Conservation (phyloP, 1,140 invertebrate species). For the Musca domestica region DNA sequence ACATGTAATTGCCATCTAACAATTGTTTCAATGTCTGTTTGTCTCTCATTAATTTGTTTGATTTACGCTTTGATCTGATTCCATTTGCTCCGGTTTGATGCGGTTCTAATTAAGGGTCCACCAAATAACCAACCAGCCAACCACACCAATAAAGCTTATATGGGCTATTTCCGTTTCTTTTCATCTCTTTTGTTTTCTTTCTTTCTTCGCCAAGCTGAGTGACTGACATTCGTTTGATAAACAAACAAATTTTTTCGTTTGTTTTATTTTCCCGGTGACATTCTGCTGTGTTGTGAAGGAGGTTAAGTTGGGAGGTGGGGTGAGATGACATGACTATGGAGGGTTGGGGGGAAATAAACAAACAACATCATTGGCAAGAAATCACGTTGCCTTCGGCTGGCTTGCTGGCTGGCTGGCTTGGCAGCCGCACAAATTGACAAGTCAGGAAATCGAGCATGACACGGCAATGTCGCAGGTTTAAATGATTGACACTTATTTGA, state of each 20-base stretch:
- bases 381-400: background rate
- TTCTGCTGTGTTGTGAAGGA: background rate
- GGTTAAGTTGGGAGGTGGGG: too few relatives aligned
- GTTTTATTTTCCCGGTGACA: background rate
- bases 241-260: background rate
- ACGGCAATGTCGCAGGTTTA: slow-evolving; percentile 13
- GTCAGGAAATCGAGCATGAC: slow-evolving; percentile 25
- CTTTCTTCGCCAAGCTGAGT: background rate
- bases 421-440: slow-evolving; percentile 18
- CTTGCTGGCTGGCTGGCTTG: background rate
- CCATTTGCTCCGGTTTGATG: background rate
- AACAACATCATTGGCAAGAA: slow-evolving; percentile 10
- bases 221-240: background rate
- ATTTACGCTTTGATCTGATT: background rate
- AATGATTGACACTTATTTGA: slow-evolving; percentile 21
- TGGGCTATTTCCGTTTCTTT: slow-evolving; percentile 3
- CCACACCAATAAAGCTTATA: slow-evolving; percentile 11
- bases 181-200: slow-evolving; percentile 15
- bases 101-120: slow-evolving; percentile 12
- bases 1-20: too few relatives aligned
- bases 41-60: slow-evolving; percentile 12
- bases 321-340: background rate
- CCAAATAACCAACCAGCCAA: background rate
- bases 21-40: too few relatives aligned
- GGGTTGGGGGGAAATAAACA: background rate